Evolutionary conservation across 2,113 vertebrate genomes (phyloP).

Genomic region (Lota lota): DNA sequence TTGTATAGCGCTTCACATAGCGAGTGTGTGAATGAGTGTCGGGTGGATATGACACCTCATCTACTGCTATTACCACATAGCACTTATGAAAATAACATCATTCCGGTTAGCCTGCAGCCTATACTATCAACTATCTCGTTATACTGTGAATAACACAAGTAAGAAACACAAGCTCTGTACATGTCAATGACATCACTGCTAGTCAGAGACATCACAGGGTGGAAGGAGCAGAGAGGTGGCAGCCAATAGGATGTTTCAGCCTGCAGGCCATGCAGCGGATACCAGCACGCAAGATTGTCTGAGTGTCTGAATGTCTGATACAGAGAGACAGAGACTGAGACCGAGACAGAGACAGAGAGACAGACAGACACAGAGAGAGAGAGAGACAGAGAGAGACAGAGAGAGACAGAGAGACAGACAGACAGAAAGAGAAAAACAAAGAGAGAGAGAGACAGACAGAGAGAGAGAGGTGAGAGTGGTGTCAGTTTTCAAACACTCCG

Average conservation of each 20-base stretch:
- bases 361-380: no score
- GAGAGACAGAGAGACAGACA: conserved; percentile 24
- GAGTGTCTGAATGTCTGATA: conserved; percentile 18
- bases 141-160: not conserved
- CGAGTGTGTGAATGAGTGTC: no score
- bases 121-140: not conserved
- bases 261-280: conserved; percentile 47
- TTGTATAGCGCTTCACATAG: no score
- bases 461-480: conserved; percentile 51
- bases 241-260: conserved; percentile 37
- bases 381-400: not conserved
- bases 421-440: conserved; percentile 9
- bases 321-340: not conserved
- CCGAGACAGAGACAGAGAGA: no score
- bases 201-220: conserved; percentile 53
- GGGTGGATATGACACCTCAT: no score
- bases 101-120: not conserved
- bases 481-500: conserved; percentile 59
- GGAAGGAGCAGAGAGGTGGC: conserved; percentile 48
- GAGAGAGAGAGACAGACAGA: conserved; percentile 6
- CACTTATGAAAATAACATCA: no score
- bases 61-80: no score
- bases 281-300: conserved; percentile 3
- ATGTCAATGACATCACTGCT: conserved; percentile 38
- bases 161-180: conserved; percentile 21